Conservation (phyloP, 2,113 vertebrate species). For the Leptobrachium leishanense region DNA sequence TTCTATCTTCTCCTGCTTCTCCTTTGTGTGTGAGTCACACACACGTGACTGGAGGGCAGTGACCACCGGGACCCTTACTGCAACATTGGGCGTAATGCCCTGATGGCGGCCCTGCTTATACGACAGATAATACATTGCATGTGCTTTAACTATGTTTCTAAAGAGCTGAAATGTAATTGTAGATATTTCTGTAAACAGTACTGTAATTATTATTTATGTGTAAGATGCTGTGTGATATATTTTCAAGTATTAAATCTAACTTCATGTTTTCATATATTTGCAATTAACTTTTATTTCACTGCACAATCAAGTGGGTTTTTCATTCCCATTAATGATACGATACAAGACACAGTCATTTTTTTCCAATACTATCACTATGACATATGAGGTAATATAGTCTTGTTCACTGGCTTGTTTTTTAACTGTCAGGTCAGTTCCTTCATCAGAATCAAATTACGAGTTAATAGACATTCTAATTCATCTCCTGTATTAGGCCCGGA, state of each 20-base stretch:
- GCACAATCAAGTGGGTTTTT: slow-evolving; percentile 5
- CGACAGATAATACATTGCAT: too few relatives aligned
- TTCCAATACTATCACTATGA: slow-evolving; percentile 54
- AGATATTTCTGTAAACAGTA: too few relatives aligned
- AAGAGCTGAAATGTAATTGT: too few relatives aligned
- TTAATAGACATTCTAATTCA: slow-evolving; percentile 40
- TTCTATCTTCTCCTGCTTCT: too few relatives aligned
- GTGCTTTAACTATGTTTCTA: too few relatives aligned
- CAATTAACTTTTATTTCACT: slow-evolving; percentile 8
- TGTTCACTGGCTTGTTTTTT: slow-evolving; percentile 44
- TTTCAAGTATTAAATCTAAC: background rate
- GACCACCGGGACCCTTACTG: too few relatives aligned
- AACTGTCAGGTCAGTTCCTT: slow-evolving; percentile 46
- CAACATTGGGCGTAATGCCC: too few relatives aligned
- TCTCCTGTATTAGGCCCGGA: slow-evolving; percentile 40
- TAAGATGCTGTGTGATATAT: background rate
- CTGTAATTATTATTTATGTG: background rate
- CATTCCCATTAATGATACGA: slow-evolving; percentile 13
- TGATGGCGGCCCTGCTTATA: too few relatives aligned
- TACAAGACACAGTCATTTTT: background rate
- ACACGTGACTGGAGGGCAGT: too few relatives aligned
- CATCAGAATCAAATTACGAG: slow-evolving; percentile 34
- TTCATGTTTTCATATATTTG: background rate
- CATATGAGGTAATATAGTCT: slow-evolving; percentile 59
- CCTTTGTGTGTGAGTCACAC: too few relatives aligned